Base-by-base conservation (phyloP, 2,113 vertebrate genomes). In the Nannospalax galili region DNA sequence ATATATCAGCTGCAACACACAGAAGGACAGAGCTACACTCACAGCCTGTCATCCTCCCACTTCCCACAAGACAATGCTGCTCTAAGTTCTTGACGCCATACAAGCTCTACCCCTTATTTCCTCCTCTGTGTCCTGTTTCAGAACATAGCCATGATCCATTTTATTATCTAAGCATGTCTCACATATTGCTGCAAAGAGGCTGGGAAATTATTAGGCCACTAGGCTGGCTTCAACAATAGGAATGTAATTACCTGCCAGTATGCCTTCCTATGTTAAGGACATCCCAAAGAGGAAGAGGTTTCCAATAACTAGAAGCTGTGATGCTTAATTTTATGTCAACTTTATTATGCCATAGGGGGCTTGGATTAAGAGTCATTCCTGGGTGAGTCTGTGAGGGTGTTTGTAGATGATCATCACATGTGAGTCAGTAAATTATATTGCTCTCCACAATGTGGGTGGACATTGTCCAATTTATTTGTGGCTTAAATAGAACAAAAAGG, bases 1-100 rank as follows among this genome's bases (percentile, higher is more conserved):
- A 30, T 30, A 14, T 14, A 5, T 2, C 12, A 37, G 24, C 35
- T 67, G 2, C 0, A 28, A 0, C 17, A 11, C 48, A 6, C 11
- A 48, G 9, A 26, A 28, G 15, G 37, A n/a, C n/a, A n/a, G 5
- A 26, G 11, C 9, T 5, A 26, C 37, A 2, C 28, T 3, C 58
- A 32, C 45, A 30, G 0, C 4, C 0, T 48, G 9, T 7, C 26
- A 37, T 15, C 3, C 3, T 7, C 1, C 28, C 65, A 11, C 15
- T 19, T 11, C 48, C 40, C 42, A 22, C 32, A 42, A 74, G 37
- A 17, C 37, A 72, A 12, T 7, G 22, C 4, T 32, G 19, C 32
- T 10, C 24, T n/a, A 3, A 0, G 42, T n/a, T 30, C n/a, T 30
- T 22, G 48, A 37, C 26, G 17, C 19, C 1, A 0, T 24, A 56